Evolutionary conservation across 2,797 vertebrate genomes (phyloP), one percentile per base, ranked within the genome.

Genomic region (Sebastiscus tertius): DNA sequence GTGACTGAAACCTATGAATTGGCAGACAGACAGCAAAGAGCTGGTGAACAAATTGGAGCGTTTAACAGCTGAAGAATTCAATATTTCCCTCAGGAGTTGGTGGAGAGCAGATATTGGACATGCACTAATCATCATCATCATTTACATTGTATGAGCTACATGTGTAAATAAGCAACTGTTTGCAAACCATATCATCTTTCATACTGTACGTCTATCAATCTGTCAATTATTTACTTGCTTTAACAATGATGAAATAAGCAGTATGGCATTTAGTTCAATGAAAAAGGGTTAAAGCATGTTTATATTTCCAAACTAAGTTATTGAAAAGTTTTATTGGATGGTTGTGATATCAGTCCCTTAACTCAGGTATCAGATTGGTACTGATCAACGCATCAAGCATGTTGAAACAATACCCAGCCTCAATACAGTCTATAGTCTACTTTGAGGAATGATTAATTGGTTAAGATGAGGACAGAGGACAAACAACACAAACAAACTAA

Each of bases 401-500:
- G 1, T 52, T 81, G 14, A 22, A 68, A 49, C 13, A 73, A 56
- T 12, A 73, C 8, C 12, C 18, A 22, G 8, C 13, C 22, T 29
- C 4, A 54, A 29, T 5, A 24, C 7, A 58, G 22, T 59, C n/a
- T 46, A 49, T 49, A 20, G 46, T 49, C 8, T 12, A 27, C 1
- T 14, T 9, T 52, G 27, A 42, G 56, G 39, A 27, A 20, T 8
- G 24, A 72, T 61, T 20, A 26, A 67, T 56, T 64, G 16, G n/a
- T 26, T 58, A 39, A 31, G 42, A 56, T 54, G 39, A 78, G n/a
- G 55, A 34, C 22, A 4, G 6, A 42, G 26, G 69, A 54, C n/a
- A 74, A 42, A 34, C 31, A 79, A 65, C 65, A 54, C n/a, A 71
- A 42, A 34, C 31, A 79, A 61, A 64, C 16, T 39, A 75, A 78